These are phyloP conservation scores for Leptonema lineaticorne DNA, from an alignment of 1,140 invertebrate species.

Conservation along the genomic window DNA sequence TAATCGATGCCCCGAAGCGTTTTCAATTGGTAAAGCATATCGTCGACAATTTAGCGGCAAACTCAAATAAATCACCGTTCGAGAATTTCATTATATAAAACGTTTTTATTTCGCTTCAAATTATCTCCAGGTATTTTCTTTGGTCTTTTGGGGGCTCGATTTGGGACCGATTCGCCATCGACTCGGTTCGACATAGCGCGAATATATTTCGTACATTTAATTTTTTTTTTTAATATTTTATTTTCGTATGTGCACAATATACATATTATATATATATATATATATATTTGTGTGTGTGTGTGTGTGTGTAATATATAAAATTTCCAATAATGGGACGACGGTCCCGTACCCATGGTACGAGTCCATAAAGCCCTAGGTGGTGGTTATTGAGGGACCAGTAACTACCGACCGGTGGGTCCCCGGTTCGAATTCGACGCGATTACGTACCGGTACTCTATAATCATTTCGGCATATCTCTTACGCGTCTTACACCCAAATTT, in stretches of 20 bases:
- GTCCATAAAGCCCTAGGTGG: conserved; percentile 31
- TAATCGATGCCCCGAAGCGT: conserved; percentile 20
- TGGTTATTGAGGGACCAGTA: conserved; percentile 24
- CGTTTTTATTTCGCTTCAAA: background rate
- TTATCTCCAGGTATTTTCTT: too few relatives aligned
- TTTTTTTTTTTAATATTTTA: too few relatives aligned
- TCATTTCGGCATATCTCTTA: conserved; percentile 37
- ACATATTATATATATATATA: too few relatives aligned
- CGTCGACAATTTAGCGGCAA: background rate
- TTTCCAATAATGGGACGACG: background rate
- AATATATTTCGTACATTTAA: background rate
- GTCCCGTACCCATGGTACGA: background rate
- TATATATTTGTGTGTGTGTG: too few relatives aligned
- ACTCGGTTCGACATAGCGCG: background rate
- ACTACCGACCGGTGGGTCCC: conserved; percentile 37
- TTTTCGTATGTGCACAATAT: too few relatives aligned
- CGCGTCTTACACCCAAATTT: conserved; percentile 31
- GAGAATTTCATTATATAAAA: too few relatives aligned
- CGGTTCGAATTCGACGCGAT: conserved; percentile 6
- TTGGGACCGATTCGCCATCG: background rate
- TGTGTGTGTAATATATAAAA: too few relatives aligned
- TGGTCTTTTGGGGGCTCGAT: background rate
- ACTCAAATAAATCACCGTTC: conserved; percentile 8
- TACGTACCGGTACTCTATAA: conserved; percentile 33
- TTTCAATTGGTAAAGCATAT: too few relatives aligned